Conservation (phyloP, 2,797 vertebrate species). For the Alfaro cultratus region DNA sequence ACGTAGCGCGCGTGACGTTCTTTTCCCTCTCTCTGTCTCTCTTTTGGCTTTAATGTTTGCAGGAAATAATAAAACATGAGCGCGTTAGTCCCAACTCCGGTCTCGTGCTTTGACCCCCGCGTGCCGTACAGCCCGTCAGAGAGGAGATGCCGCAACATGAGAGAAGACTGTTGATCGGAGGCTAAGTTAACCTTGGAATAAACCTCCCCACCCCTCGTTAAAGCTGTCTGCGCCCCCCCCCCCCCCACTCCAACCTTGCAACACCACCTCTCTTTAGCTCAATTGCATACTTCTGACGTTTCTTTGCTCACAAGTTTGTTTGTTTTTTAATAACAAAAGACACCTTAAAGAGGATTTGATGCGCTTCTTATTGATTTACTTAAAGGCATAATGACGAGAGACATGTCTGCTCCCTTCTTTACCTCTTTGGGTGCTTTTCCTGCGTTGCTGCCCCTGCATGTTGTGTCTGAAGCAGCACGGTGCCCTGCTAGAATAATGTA, state of each 20-base stretch:
- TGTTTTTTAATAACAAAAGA: neutral
- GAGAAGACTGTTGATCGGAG: constrained; percentile 70
- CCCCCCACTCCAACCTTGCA: neutral
- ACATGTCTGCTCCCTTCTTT: neutral
- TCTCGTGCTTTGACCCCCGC: constrained; percentile 41
- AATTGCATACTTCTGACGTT: neutral
- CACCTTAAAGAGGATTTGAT: neutral
- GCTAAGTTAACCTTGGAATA: constrained; percentile 74
- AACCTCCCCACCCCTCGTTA: constrained; percentile 5
- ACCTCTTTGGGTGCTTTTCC: neutral
- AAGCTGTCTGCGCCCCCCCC: constrained; percentile 6
- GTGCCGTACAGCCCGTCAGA: constrained; percentile 22
- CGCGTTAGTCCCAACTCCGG: constrained; percentile 27
- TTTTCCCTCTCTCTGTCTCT: neutral
- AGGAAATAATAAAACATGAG: constrained; percentile 4
- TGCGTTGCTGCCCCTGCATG: constrained; percentile 20
- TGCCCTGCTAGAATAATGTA: constrained; percentile 12
- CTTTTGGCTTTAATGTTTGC: neutral
- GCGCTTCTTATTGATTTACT: neutral
- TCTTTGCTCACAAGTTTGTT: constrained; percentile 24
- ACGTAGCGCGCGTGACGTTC: constrained; percentile 18
- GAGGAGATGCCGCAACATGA: constrained; percentile 65
- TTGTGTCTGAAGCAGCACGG: constrained; percentile 19
- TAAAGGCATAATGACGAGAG: constrained; percentile 9
- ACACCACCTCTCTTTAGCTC: neutral